Evolutionary conservation across 1,140 invertebrate species (phyloP), one percentile per base, ranked within the genome.

Genomic region (Cydia amplana): DNA sequence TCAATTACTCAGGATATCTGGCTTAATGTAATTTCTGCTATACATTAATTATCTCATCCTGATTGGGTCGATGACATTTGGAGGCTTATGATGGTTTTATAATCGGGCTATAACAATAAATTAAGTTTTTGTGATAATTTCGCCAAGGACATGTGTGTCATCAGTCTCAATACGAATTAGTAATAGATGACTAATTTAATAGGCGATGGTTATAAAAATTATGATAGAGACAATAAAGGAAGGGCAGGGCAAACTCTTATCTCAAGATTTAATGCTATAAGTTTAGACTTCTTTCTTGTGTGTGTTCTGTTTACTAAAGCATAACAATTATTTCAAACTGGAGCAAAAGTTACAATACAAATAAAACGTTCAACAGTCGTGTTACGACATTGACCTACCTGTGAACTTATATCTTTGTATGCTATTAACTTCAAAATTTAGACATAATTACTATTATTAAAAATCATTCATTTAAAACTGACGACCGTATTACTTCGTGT

Each of bases 51-150:
- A 36, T 70, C 32, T 70, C 65, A 40, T 70, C 65, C 65, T 70
- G 65, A 70, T 70, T 70, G 23, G 65, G 65, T 70, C 65, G 32
- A 70, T 36, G 65, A 43, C 65, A 70, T 70, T 70, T 36, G 25
- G 28, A 32, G n/a, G 16, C n/a, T 10, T 70, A 20, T 70, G 23
- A 43, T 40, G 32, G 65, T 70, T 18, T 18, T 70, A 40, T 70
- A 36, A 70, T 40, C 5, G 28, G 43, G 65, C n/a, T 40, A 40
- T 70, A 70, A 70, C 7, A 43, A 70, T 70, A 18, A 36, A 36
- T 70, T 70, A 10, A 36, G 65, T 70, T 70, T 70, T 65, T 70
- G 36, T 5, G 16, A n/a, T 18, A 10, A n/a, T 10, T 23, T 18
- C 0, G 65, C n/a, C 65, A 70, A 70, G 65, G 65, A 70, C 36